A percentile compares a stretch with the other conserved stretches of the same genome.
Evolutionary conservation across 1,140 invertebrate genomes (phyloP).

Genomic region (Panagrolaimus sp.): DNA sequence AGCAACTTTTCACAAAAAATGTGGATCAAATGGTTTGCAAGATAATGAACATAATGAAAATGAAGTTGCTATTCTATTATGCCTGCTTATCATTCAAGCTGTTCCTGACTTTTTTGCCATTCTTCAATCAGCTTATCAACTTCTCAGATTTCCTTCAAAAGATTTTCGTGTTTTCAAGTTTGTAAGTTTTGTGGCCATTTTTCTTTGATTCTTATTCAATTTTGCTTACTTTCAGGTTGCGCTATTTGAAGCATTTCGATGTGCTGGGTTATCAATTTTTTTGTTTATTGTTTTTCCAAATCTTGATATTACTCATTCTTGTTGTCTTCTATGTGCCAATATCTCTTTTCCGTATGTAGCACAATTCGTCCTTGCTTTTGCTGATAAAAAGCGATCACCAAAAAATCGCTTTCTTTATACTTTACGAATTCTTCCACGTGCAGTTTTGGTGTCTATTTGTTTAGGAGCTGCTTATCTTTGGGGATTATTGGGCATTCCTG

Average conservation of each 20-base stretch:
- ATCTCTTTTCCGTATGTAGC: slow-evolving; percentile 30
- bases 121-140: slow-evolving; percentile 27
- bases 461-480: slow-evolving; percentile 24
- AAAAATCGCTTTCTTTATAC: slow-evolving; percentile 16
- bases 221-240: slow-evolving; percentile 40
- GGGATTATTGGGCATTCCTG: slow-evolving; percentile 7
- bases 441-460: slow-evolving; percentile 10
- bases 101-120: slow-evolving; percentile 33
- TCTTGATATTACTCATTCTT: slow-evolving; percentile 41
- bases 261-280: slow-evolving; percentile 42
- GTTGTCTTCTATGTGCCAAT: slow-evolving; percentile 30
- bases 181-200: not conserved
- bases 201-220: not conserved
- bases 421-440: not conserved
- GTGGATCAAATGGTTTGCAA: not conserved
- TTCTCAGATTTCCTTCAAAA: slow-evolving; percentile 18
- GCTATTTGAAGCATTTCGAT: slow-evolving; percentile 40
- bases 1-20: not conserved
- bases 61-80: slow-evolving; percentile 16
- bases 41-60: not conserved
- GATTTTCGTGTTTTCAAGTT: slow-evolving; percentile 6
- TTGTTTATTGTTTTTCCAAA: slow-evolving; percentile 42
- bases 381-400: too few relatives aligned
- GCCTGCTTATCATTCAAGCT: slow-evolving; percentile 36
- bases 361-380: slow-evolving; percentile 2